A percentile compares a stretch with the other conserved stretches of the same genome.
Conservation (phyloP, 1,140 invertebrate genomes). For the Platorchestia sp. region DNA sequence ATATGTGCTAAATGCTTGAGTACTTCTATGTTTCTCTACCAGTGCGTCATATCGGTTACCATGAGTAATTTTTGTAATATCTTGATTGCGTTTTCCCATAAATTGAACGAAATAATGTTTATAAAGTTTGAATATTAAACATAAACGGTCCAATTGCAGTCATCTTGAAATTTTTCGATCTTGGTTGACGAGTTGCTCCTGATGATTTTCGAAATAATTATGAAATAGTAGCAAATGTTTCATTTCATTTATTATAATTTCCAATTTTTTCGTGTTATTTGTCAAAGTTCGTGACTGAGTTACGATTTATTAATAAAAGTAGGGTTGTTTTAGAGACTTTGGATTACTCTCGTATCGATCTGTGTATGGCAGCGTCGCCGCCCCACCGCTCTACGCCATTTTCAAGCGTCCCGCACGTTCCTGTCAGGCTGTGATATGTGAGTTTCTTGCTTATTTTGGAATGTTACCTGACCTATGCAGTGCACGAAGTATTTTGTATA, state of each 20-base stretch:
- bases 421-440: constrained; percentile 68
- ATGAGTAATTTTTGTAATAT: too few species aligned
- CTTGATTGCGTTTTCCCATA: too few species aligned
- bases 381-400: constrained; percentile 67
- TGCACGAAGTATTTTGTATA: too few species aligned
- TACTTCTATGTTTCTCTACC: too few species aligned
- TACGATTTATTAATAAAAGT: not conserved
- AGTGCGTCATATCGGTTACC: too few species aligned
- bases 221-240: not conserved
- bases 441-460: constrained; percentile 57
- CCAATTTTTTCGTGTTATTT: too few species aligned
- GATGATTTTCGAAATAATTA: not conserved
- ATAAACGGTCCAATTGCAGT: too few species aligned
- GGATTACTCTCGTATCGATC: constrained; percentile 34
- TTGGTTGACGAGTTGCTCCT: not conserved
- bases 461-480: not conserved
- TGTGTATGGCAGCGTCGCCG: constrained; percentile 66
- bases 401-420: constrained; percentile 68
- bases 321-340: constrained; percentile 7
- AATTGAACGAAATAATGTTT: too few species aligned
- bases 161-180: not conserved
- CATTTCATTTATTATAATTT: not conserved
- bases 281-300: not conserved
- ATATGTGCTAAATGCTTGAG: too few species aligned
- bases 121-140: too few species aligned